These are phyloP conservation scores for Helicoverpa assulta DNA, from an alignment of 2,888 invertebrate species.

Conservation along the genomic window DNA sequence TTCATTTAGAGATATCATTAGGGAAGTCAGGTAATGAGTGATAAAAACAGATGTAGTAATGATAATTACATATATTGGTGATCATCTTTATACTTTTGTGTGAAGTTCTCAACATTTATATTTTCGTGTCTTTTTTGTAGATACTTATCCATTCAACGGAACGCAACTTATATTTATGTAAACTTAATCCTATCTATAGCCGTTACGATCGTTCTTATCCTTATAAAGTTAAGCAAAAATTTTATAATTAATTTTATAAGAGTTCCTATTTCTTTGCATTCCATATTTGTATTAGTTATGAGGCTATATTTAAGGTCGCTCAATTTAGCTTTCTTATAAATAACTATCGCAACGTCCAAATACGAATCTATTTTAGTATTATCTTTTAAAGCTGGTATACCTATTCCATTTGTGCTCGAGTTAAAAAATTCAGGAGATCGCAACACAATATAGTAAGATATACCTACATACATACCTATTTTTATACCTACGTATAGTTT, in stretches of 20 bases:
- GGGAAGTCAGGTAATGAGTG: not conserved
- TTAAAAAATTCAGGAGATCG: constrained; percentile 75
- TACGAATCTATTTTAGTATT: constrained; percentile 53
- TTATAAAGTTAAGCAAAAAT: no score
- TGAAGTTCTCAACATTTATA: no score
- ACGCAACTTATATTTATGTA: no score
- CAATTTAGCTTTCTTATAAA: not conserved
- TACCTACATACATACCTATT: constrained; percentile 47
- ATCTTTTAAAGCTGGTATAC: constrained; percentile 61
- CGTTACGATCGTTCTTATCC: no score
- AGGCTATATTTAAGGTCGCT: not conserved
- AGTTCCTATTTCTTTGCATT: not conserved
- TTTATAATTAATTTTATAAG: no score
- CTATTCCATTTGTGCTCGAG: constrained; percentile 66
- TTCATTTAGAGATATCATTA: constrained; percentile 2
- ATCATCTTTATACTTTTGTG: not conserved
- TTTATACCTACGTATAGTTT: constrained; percentile 65
- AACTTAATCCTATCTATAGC: no score
- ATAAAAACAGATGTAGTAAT: not conserved
- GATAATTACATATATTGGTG: not conserved
- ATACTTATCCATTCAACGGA: no score
- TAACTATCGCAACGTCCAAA: constrained; percentile 2
- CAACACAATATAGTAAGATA: constrained; percentile 60
- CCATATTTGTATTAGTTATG: not conserved
- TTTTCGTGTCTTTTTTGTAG: no score